Percentiles rank a stretch among this genome's conserved stretches.
phyloP scores from a whole-genome alignment of 1,140 invertebrate genomes.

The Drosophila littoralis region DNA sequence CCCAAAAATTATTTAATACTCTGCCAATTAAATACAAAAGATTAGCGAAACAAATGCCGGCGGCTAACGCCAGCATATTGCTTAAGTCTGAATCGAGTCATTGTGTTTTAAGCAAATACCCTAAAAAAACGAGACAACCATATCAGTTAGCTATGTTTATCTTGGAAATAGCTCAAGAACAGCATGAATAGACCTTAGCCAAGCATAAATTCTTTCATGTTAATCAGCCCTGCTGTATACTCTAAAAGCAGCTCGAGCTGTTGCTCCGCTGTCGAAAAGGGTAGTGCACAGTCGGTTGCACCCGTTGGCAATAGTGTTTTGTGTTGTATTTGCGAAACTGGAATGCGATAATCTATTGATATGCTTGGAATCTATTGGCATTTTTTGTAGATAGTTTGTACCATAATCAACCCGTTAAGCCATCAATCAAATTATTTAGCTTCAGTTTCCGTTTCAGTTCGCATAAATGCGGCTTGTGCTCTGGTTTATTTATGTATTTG shows the following conservation, averaged over 20 bases:
- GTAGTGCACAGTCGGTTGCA: not conserved
- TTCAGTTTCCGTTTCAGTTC: conserved; percentile 3
- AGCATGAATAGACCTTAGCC: no score
- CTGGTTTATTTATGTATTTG: not conserved
- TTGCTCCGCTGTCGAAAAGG: not conserved
- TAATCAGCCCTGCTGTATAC: no score
- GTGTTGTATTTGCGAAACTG: not conserved
- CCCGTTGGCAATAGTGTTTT: not conserved
- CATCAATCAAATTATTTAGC: conserved; percentile 17
- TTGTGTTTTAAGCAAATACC: not conserved
- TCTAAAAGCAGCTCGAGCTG: not conserved
- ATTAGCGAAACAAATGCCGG: conserved; percentile 17
- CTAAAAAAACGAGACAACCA: not conserved
- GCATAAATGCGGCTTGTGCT: conserved; percentile 1
- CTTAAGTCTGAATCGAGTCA: conserved; percentile 2
- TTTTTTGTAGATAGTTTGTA: conserved; percentile 17
- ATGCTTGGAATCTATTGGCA: not conserved
- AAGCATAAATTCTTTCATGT: no score
- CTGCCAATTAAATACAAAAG: conserved; percentile 5
- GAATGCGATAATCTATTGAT: conserved; percentile 18
- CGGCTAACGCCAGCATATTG: conserved; percentile 2
- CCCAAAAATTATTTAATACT: conserved; percentile 21
- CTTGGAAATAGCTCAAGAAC: no score
- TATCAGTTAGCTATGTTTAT: not conserved
- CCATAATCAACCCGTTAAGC: conserved; percentile 10